These are phyloP conservation scores for Pomatorhinus ruficollis DNA, from an alignment of 2,113 vertebrate genomes.

Conservation along the genomic window DNA sequence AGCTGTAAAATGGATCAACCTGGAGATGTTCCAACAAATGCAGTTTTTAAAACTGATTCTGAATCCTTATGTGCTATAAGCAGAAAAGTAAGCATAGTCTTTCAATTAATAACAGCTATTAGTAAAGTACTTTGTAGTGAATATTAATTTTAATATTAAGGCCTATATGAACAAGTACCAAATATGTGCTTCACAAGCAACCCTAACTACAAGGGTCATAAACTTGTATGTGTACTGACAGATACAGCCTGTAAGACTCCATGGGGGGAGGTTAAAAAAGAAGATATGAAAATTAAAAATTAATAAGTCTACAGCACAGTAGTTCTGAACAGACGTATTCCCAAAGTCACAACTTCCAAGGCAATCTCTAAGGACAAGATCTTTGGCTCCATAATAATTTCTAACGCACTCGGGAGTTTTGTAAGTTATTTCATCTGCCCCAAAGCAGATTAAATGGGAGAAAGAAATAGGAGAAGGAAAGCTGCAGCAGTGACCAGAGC, in stretches of 20 bases:
- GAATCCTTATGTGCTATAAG: background rate
- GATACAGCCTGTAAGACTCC: background rate
- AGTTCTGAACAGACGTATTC: background rate
- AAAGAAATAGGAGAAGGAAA: background rate
- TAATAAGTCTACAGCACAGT: background rate
- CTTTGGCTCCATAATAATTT: background rate
- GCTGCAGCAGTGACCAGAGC: background rate
- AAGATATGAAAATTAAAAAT: slow-evolving; percentile 18
- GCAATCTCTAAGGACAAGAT: background rate
- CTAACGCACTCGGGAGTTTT: background rate
- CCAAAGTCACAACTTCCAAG: background rate
- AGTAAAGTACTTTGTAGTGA: background rate
- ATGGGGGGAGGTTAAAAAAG: background rate
- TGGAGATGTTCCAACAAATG: slow-evolving; percentile 23
- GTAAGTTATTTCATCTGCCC: background rate
- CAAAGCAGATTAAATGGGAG: background rate
- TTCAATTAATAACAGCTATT: background rate
- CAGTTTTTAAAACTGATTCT: slow-evolving; percentile 13
- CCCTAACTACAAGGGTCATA: background rate
- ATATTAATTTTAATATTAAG: slow-evolving; percentile 35
- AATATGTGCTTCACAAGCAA: background rate
- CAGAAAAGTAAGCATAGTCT: background rate
- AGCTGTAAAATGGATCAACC: slow-evolving; percentile 11
- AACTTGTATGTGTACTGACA: background rate
- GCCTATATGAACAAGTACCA: background rate